Evolutionary conservation across 2,888 invertebrate species (phyloP).

Genomic region (Hartigia nigra): DNA sequence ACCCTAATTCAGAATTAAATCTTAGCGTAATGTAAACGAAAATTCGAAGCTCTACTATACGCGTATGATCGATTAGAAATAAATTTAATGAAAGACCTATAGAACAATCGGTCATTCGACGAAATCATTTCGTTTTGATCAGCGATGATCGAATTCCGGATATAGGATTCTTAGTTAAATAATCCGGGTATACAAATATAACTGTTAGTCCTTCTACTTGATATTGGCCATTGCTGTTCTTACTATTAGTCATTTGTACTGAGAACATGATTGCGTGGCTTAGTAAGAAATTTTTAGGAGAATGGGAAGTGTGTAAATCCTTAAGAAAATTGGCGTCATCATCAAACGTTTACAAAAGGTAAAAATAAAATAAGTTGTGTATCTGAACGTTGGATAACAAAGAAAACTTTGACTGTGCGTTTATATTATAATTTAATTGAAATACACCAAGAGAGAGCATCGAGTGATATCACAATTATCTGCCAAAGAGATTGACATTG

Average conservation of each 20-base stretch:
- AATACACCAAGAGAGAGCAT: constrained; percentile 11
- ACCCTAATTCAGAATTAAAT: not conserved
- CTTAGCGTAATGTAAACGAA: not conserved
- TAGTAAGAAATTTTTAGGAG: not conserved
- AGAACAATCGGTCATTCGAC: not conserved
- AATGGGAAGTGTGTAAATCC: not conserved
- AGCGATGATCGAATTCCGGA: not conserved
- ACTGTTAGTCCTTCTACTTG: not conserved
- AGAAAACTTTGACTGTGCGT: not conserved
- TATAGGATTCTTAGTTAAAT: not conserved
- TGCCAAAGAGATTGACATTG: constrained; percentile 20
- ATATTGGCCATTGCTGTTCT: not conserved
- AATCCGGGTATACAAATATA: not conserved
- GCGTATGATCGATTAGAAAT: not conserved
- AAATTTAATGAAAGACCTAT: not conserved
- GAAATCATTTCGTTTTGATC: not conserved
- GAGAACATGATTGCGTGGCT: not conserved
- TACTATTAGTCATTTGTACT: not conserved
- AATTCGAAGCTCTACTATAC: not conserved
- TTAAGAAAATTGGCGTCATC: not conserved
- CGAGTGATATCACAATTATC: constrained; percentile 17
- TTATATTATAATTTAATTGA: constrained; percentile 3
- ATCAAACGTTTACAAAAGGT: not conserved
- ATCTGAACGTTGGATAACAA: not conserved
- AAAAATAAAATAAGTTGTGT: not conserved